Evolutionary conservation across 1,140 invertebrate genomes (phyloP), one percentile per base, ranked within the genome.

Genomic region (Tetramorium alpestre): DNA sequence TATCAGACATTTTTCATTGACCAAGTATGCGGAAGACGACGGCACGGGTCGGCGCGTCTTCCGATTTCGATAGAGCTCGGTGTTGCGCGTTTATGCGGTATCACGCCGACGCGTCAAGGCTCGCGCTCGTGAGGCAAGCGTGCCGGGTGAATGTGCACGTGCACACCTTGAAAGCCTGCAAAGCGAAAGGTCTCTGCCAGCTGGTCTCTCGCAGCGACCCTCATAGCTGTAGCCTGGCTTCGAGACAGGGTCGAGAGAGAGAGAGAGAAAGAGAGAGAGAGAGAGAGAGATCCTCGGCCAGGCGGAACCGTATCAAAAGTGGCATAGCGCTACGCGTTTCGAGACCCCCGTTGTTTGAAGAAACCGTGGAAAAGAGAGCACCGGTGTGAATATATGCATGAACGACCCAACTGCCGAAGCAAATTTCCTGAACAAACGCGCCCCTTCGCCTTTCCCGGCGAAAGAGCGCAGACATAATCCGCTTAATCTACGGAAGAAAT

Each of bases 281-380:
- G 90, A 33, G 28, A 33, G 28, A 33, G 28, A 33, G 28, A 87
- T 91, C 75, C 76, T 88, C 87, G 87, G 73, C 84, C 90, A 80
- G 78, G 78, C 89, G 87, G 89, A 91, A 91, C 89, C 89, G 82
- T 91, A 90, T 91, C 77, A 88, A 90, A 91, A 88, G 86, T 91
- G 82, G 87, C 72, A 88, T 88, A 87, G 77, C 88, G 88, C 86
- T 88, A 49, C 60, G 87, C 75, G 76, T 81, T 64, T 86, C 67
- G 65, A 77, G 60, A 77, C 73, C 38, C 67, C 62, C 70, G 84
- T 22, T 65, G 54, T 56, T 65, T 65, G 85, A 60, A 58, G 80
- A 62, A 87, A 78, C 16, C 47, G 28, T 73, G 88, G 73, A 82
- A 87, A 87, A 89, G 73, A 80, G 77, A 84, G 85, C 89, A 60